A percentile compares a stretch with the other conserved stretches of the same genome.
phyloP scores from a whole-genome alignment of 2,888 invertebrate genomes.

The Drosophila meridionalis region DNA sequence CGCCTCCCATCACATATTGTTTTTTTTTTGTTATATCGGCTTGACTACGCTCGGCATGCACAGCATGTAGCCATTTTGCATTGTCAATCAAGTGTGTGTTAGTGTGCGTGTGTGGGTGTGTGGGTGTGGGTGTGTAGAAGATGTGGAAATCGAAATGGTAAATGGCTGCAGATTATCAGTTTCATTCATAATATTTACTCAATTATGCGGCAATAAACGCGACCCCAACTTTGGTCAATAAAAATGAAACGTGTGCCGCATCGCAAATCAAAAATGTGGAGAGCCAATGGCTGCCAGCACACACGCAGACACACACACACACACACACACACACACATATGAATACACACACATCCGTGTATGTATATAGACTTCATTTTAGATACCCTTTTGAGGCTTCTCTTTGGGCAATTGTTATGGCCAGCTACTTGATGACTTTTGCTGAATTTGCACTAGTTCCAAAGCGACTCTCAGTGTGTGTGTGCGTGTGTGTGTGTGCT shows the following conservation, averaged over 20 bases:
- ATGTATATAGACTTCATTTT: background rate
- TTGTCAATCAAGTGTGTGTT: conserved; percentile 49
- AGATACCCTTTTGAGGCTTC: conserved; percentile 15
- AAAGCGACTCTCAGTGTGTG: background rate
- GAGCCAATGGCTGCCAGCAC: background rate
- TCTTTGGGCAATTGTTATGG: conserved; percentile 32
- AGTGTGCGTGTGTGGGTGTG: background rate
- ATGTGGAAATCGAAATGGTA: conserved; percentile 57
- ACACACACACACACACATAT: background rate
- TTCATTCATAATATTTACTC: conserved; percentile 73
- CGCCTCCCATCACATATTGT: background rate
- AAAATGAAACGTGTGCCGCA: conserved; percentile 67
- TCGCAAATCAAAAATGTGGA: conserved; percentile 54
- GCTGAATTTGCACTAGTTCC: conserved; percentile 33
- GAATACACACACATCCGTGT: background rate
- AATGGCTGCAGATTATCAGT: conserved; percentile 68
- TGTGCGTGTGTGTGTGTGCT: conserved; percentile 6
- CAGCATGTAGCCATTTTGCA: conserved; percentile 55
- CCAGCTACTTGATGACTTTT: conserved; percentile 34
- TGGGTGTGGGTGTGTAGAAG: background rate
- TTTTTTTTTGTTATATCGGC: background rate
- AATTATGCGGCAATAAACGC: conserved; percentile 73
- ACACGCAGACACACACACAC: background rate
- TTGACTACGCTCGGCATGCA: conserved; percentile 29
- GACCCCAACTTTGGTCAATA: conserved; percentile 68